Conservation (phyloP, 2,888 invertebrate genomes). For the Athetis lepigone region DNA sequence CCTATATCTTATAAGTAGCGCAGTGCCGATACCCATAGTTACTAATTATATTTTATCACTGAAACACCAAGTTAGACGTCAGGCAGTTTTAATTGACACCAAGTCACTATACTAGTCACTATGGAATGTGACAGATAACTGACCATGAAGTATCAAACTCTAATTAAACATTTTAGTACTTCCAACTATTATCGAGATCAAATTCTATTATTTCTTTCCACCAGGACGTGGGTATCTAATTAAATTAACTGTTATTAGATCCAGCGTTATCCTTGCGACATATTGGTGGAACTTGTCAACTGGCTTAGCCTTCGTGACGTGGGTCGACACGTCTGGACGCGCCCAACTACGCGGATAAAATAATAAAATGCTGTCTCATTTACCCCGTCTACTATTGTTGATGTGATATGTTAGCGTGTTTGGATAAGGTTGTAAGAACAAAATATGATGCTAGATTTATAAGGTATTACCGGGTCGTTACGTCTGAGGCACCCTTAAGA, state of each 20-base stretch:
- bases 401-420: constrained; percentile 9
- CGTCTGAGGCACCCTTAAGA: no score
- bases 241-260: constrained; percentile 61
- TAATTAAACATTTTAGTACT: constrained; percentile 10
- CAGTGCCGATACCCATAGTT: no score
- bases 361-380: constrained; percentile 56
- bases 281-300: constrained; percentile 61
- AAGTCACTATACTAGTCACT: no score
- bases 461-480: neutral
- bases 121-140: no score
- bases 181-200: constrained; percentile 25
- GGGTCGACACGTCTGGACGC: constrained; percentile 57
- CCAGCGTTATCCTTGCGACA: constrained; percentile 46
- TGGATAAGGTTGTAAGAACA: neutral
- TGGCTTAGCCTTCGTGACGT: constrained; percentile 55
- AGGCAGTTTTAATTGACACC: no score
- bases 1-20: no score
- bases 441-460: neutral
- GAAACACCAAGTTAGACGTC: no score
- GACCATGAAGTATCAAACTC: no score
- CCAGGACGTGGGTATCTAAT: constrained; percentile 48
- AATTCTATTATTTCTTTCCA: constrained; percentile 44
- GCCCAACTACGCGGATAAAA: constrained; percentile 46
- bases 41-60: no score
- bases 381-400: constrained; percentile 18